These are phyloP conservation scores for Cremastinae sp. DNA, from an alignment of 2,888 invertebrate genomes.

Conservation along the genomic window DNA sequence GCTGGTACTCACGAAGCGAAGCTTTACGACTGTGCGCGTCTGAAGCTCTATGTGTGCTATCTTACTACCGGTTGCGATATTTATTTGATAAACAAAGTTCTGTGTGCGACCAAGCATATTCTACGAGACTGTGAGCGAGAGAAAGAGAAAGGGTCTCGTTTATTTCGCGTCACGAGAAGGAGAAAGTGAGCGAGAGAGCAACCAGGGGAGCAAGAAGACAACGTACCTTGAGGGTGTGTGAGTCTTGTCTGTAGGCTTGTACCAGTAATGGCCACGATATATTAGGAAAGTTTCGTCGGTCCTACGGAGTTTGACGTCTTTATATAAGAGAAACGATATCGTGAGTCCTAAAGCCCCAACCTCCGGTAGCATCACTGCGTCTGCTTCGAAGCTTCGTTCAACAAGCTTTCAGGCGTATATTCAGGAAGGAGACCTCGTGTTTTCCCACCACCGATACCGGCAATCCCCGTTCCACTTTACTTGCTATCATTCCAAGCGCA, in stretches of 20 bases:
- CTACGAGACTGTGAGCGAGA: slow-evolving; percentile 29
- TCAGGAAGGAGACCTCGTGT: slow-evolving; percentile 26
- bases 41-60: slow-evolving; percentile 31
- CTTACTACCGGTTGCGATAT: slow-evolving; percentile 64
- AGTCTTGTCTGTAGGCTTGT: slow-evolving; percentile 71
- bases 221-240: slow-evolving; percentile 67
- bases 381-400: slow-evolving; percentile 41
- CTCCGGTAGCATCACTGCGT: slow-evolving; percentile 9
- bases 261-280: slow-evolving; percentile 75
- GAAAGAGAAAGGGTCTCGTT: slow-evolving; percentile 1
- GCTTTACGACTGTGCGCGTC: slow-evolving; percentile 49
- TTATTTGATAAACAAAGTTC: slow-evolving; percentile 76
- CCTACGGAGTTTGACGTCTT: slow-evolving; percentile 73
- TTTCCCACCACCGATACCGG: slow-evolving; percentile 31
- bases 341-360: slow-evolving; percentile 62
- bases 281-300: slow-evolving; percentile 75
- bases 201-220: slow-evolving; percentile 22
- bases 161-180: slow-evolving; percentile 3
- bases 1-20: slow-evolving; percentile 27
- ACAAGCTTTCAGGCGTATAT: slow-evolving; percentile 27
- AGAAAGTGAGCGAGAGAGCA: slow-evolving; percentile 5
- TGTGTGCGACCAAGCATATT: slow-evolving; percentile 54
- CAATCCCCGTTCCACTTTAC: too few relatives aligned
- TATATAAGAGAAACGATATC: slow-evolving; percentile 73
- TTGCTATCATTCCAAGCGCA: slow-evolving; percentile 66